Base-by-base conservation (phyloP, 2,113 vertebrate species). In the Myrmophylax atrothorax region DNA sequence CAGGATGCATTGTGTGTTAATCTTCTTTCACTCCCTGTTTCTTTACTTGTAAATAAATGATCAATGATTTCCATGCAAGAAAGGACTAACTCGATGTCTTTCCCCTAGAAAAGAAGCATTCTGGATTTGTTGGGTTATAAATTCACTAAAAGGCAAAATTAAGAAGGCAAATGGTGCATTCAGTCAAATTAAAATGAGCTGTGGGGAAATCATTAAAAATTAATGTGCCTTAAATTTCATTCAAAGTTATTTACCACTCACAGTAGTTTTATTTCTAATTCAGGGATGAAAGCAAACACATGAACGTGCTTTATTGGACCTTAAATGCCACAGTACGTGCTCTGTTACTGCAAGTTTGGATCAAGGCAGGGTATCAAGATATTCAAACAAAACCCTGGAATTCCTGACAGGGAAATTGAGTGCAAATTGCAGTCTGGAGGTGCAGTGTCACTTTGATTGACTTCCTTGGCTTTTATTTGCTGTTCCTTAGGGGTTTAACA, bases 131-230 rank as follows among this genome's bases (percentile, higher is more conserved):
- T 87, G 93, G 59, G 46, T 87, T 83, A 82, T 83, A 87, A 96
- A 83, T 91, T 83, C 75, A 74, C 70, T 79, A 89, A 96, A 53
- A 3, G 33, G 59, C 95, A 97, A 87, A 91, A 91, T 87, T 93
- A 95, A 85, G 69, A 60, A 49, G 23, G 66, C 70, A 91, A 91
- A 87, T 76, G 53, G 87, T 91, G 81, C 87, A 66, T 91, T n/a
- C 18, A 80, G 59, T 12, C 29, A 85, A 90, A 93, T 91, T 79
- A 83, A 91, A 90, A 93, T 85, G n/a, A 95, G 76, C 37, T 38
- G 81, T 73, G 78, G 63, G 82, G 76, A 86, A 91, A 91, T 83
- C 16, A 90, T 96, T 67, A 91, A 93, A 95, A 93, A 93, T 81
- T 93, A 94, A 94, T 77, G 63, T 93, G 63, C 70, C 75, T 96